Evolutionary conservation across 30 jellyfish, hydroid and myxozoan species (phyloP), one percentile per base, ranked within the genome.

Genomic region (Aurelia sp.): DNA sequence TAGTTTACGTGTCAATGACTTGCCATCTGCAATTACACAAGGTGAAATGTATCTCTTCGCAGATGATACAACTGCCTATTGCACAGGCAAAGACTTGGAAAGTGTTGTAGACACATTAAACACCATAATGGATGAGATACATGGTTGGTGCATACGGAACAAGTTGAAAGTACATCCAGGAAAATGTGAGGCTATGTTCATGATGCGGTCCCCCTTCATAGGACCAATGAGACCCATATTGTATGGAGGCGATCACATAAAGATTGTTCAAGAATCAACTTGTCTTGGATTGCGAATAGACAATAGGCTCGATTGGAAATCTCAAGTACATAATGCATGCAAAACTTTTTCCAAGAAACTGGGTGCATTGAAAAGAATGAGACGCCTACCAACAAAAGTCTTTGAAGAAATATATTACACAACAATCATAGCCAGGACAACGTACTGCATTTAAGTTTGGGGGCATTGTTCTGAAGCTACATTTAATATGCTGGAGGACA

Each of bases 31-130:
- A 27, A 27, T 27, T 27, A 27, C 33, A 2, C 33, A 27, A 27
- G 33, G 33, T 27, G 33, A 27, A 27, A 27, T 27, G 33, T 27
- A 27, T 27, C 23, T 35, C 21, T 72, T 76, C 58, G 81, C 81
- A 78, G 88, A 58, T 78, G 81, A 78, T 78, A 41, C 88, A 62
- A 78, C 79, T 64, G 88, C 58, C 58, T 78, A 61, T 41, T 78
- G 88, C 88, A 58, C 88, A 78, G 79, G 91, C 76, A 81, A 70
- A 81, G 76, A 57, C 59, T 27, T 27, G 33, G 33, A 27, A 27
- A 27, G 33, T 27, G 33, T 27, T 27, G 33, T 27, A 27, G 33
- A 27, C 33, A 57, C 66, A 57, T 57, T 57, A 57, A 57, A 57
- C 66, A 57, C 2, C 66, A 57, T 57, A 57, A 57, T 57, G 66